Conservation (phyloP, 2,113 vertebrate genomes). For the Nannobrachium achirus region DNA sequence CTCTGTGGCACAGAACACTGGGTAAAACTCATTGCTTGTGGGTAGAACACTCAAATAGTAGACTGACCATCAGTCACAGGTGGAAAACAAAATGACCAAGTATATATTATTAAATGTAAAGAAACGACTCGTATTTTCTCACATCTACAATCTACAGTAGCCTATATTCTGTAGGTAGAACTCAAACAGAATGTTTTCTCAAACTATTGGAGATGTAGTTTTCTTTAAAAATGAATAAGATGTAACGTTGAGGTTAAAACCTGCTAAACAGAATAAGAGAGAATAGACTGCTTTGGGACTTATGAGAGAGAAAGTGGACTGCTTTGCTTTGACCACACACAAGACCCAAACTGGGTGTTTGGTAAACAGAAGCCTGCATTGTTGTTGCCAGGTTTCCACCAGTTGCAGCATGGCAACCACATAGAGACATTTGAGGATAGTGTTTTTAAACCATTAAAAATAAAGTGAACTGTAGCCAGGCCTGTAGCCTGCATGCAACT, state of each 20-base stretch:
- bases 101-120: too few relatives aligned
- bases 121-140: too few relatives aligned
- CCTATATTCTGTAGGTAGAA: too few relatives aligned
- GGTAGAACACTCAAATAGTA: background rate
- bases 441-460: too few relatives aligned
- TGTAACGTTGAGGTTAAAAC: too few relatives aligned
- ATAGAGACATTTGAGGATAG: too few relatives aligned
- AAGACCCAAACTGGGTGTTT: background rate
- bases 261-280: too few relatives aligned
- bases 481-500: too few relatives aligned
- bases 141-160: too few relatives aligned
- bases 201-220: background rate
- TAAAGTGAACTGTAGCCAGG: too few relatives aligned
- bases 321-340: background rate
- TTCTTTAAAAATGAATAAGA: background rate
- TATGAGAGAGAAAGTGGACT: background rate
- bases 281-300: too few relatives aligned
- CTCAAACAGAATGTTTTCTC: too few relatives aligned
- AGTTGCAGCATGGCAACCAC: background rate
- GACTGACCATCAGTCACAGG: background rate
- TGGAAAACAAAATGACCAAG: background rate
- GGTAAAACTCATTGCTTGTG: background rate
- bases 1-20: constrained; percentile 2
- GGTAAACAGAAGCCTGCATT: background rate
- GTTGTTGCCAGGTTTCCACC: background rate